Base-by-base conservation (phyloP, 2,113 vertebrate species). In the Apteryx owenii region DNA sequence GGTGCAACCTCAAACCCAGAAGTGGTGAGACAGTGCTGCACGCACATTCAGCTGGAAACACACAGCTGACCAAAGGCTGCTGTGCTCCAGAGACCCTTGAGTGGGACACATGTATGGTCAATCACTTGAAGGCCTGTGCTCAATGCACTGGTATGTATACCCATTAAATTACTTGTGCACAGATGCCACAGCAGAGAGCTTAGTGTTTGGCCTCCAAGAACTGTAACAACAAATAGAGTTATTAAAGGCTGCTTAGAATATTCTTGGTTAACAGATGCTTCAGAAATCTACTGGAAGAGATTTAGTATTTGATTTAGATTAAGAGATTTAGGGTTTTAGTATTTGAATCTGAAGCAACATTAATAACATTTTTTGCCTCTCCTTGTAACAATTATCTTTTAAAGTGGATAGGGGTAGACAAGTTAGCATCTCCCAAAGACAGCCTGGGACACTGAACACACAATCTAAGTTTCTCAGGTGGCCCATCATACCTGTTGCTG, bases 401-500 rank as follows among this genome's bases (percentile, higher is more conserved):
- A 82, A 86, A 85, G 64, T 31, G 33, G 44, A 4, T 36, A 78
- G 70, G 1, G 6, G 28, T 33, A 91, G 83, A 46, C 11, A 70
- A 42, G 18, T 40, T 33, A 85, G 65, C 2, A 29, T 1, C 1
- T 58, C 58, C 54, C 16, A 23, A n/a, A 21, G 65, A 29, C 70
- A 71, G 71, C 48, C 68, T 6, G 28, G 53, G 62, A n/a, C 33
- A 48, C 22, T 25, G 11, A 61, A 53, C 54, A 16, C 72, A 64
- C 7, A 46, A 58, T 9, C 73, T 51, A 40, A 33, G 20, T 9
- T 78, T 12, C 79, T 70, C 73, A 61, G 56, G 66, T 68, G 40
- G 10, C 46, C 61, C 19, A 77, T 19, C 96, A 3, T 98, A 99
- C 99, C 99, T 99, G 99, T 93, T 99, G 99, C 98, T 99, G 99